phyloP scores from a whole-genome alignment of 2,113 vertebrate species.

The Larimichthys polyactis region DNA sequence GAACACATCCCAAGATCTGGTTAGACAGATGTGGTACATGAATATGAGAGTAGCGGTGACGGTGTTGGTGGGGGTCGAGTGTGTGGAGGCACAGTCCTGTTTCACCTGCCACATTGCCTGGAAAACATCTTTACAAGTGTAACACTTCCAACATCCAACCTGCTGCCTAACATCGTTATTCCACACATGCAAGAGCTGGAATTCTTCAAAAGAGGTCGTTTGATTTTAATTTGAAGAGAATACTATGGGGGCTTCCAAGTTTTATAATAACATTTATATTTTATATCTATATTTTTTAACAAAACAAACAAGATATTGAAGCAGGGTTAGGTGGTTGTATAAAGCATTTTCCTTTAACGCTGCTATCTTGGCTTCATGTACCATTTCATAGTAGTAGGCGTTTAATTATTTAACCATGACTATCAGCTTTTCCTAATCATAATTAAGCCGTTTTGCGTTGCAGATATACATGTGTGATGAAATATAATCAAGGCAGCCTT shows the following conservation, averaged over 20 bases:
- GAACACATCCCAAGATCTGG: constrained; percentile 67
- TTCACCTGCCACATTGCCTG: constrained; percentile 43
- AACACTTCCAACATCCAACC: background rate
- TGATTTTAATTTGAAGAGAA: background rate
- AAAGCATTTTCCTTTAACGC: background rate
- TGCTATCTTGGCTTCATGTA: background rate
- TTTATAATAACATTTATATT: background rate
- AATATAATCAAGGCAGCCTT: background rate
- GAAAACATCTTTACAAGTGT: constrained; percentile 40
- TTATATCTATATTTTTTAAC: too few species aligned
- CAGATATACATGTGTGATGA: background rate
- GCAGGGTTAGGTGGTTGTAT: background rate
- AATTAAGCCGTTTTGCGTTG: background rate
- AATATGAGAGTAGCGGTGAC: constrained; percentile 64
- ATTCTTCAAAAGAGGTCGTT: too few species aligned
- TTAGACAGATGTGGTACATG: constrained; percentile 74
- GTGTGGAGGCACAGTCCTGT: background rate
- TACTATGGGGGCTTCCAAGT: background rate
- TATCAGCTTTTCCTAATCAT: background rate
- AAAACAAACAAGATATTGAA: background rate
- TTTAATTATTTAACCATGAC: background rate
- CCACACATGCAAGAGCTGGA: background rate
- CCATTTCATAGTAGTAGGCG: background rate
- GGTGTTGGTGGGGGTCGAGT: constrained; percentile 23
- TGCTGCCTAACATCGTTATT: background rate